A percentile compares a stretch with the other conserved stretches of the same genome.
Evolutionary conservation across 2,888 invertebrate species (phyloP).

Genomic region (Heliconius charithonia): DNA sequence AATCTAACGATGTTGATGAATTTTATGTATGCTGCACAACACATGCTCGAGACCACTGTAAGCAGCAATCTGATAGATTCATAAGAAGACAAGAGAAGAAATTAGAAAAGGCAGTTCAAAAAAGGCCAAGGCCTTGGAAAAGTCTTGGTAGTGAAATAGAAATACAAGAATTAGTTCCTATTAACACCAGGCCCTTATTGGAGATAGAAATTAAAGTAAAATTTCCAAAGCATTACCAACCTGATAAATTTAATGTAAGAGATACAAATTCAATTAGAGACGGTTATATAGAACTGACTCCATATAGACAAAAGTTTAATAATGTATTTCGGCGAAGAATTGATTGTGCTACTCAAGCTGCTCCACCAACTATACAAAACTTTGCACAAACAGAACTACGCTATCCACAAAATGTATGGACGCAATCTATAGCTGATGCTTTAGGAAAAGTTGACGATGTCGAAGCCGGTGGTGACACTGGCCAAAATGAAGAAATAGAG

Average conservation of each 20-base stretch:
- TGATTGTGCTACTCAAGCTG: slow-evolving; percentile 84
- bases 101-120: slow-evolving; percentile 83
- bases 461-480: slow-evolving; percentile 64
- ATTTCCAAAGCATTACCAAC: slow-evolving; percentile 80
- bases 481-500: slow-evolving; percentile 42
- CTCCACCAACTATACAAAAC: slow-evolving; percentile 71
- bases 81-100: slow-evolving; percentile 84
- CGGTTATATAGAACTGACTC: slow-evolving; percentile 87
- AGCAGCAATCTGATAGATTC: slow-evolving; percentile 76
- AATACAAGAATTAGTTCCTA: slow-evolving; percentile 80
- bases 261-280: slow-evolving; percentile 84
- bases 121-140: slow-evolving; percentile 83
- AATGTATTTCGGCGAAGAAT: slow-evolving; percentile 84
- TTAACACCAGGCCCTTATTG: slow-evolving; percentile 83
- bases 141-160: slow-evolving; percentile 87
- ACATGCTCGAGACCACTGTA: slow-evolving; percentile 82
- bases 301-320: slow-evolving; percentile 82
- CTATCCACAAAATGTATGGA: slow-evolving; percentile 88
- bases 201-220: slow-evolving; percentile 87
- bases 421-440: slow-evolving; percentile 83
- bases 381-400: slow-evolving; percentile 87
- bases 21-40: slow-evolving; percentile 87
- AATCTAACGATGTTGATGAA: slow-evolving; percentile 85
- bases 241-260: slow-evolving; percentile 80
- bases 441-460: slow-evolving; percentile 59